phyloP scores from a whole-genome alignment of 2,113 vertebrate genomes.

The Cichladusa arquata region DNA sequence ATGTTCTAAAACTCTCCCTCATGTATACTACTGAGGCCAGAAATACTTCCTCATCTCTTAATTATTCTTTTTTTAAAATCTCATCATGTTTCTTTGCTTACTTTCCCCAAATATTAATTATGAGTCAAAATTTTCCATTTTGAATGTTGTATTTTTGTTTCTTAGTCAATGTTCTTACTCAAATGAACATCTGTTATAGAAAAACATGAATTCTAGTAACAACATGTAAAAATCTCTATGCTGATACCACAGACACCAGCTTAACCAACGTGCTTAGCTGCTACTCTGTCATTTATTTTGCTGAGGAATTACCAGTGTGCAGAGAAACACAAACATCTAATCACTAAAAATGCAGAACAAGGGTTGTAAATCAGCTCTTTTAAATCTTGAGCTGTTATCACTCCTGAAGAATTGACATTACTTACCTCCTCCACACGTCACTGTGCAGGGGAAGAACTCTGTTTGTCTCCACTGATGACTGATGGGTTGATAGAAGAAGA shows the following conservation, averaged over 20 bases:
- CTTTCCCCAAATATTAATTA: neutral
- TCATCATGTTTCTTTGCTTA: neutral
- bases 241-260: neutral
- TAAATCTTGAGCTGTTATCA: neutral
- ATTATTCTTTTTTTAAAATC: neutral
- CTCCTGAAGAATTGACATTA: neutral
- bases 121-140: neutral
- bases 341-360: neutral
- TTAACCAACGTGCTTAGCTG: neutral
- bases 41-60: neutral
- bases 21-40: neutral
- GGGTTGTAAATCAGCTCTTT: neutral
- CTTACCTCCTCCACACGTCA: slow-evolving; percentile 91
- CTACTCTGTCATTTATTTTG: neutral
- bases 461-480: slow-evolving; percentile 86
- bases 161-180: neutral
- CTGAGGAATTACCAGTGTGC: neutral
- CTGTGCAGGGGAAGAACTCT: slow-evolving; percentile 85
- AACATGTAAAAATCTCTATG: neutral
- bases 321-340: neutral
- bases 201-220: neutral
- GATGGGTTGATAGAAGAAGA: slow-evolving; percentile 87
- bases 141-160: neutral
- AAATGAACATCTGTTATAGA: neutral
- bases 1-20: neutral